Evolutionary conservation across 23 tunicate genomes (phyloP), one percentile per base, ranked within the genome.

Genomic region (Phallusia fumigata): DNA sequence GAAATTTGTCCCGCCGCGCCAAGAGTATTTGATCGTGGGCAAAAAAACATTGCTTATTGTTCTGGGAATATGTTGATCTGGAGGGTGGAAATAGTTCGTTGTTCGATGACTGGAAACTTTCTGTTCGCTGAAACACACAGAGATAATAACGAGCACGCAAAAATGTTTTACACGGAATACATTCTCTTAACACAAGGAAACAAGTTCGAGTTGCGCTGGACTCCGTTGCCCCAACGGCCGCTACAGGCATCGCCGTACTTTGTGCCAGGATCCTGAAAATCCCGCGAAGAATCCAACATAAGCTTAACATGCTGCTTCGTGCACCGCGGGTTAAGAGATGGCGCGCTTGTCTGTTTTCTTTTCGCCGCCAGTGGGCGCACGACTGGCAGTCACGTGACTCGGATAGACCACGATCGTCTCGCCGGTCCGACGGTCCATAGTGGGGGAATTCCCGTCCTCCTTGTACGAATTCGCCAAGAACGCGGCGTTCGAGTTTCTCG

Each of bases 401-500:
- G 69, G 69, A 58, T 58, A 58, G 26, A 24, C 28, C 3, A 58
- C 69, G 28, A 58, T 13, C 28, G 69, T 16, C 16, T 58, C 69
- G 15, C 28, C 26, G 69, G 26, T 58, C 28, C 69, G 69, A 21
- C 69, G 69, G 28, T 58, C 69, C 26, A 58, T 24, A 24, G 69
- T 24, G 16, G 69, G 69, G 28, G 69, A 58, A 22, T 22, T 21
- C 3, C 69, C 69, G 8, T 58, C 69, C 1, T 58, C 69, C 13
- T 58, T 58, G 69, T 58, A 58, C 1, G 26, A 11, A 24, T 58
- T 58, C 5, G 69, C 69, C 28, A 58, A 16, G 69, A 58, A 58
- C 28, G 69, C 69, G 16, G 69, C 69, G 69, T 58, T 58, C 21
- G 87, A 21, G 8, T 76, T 69, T 65, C 76, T 28, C 30, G 36